phyloP scores from a whole-genome alignment of 2,113 vertebrate species.

The Oenanthe oenanthe region DNA sequence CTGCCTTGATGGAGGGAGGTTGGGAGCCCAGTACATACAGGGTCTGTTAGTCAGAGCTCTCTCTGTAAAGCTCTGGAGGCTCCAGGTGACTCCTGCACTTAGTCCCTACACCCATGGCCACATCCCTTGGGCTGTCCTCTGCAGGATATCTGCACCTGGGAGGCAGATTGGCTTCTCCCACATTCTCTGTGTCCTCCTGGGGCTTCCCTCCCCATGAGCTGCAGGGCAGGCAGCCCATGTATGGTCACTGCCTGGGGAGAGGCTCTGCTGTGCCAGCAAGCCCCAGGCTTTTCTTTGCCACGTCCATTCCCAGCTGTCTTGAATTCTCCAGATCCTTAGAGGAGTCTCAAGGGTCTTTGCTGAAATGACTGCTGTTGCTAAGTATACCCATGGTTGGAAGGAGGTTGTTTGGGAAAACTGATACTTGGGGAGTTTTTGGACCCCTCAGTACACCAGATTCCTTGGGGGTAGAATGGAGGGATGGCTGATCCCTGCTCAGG shows the following conservation, averaged over 20 bases:
- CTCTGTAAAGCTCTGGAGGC: not conserved
- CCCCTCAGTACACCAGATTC: not conserved
- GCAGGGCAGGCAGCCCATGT: slow-evolving; percentile 30
- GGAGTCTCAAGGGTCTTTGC: slow-evolving; percentile 20
- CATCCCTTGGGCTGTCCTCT: not conserved
- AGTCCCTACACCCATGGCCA: not conserved
- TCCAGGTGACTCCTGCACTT: not conserved
- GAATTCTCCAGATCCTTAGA: slow-evolving; percentile 62
- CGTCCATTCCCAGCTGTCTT: slow-evolving; percentile 55
- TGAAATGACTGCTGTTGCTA: slow-evolving; percentile 56
- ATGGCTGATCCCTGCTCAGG: not conserved
- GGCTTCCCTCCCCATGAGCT: not conserved
- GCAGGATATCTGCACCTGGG: not conserved
- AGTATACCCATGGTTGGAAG: slow-evolving; percentile 43
- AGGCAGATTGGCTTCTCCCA: not conserved
- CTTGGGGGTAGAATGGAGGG: not conserved
- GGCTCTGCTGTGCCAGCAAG: not conserved
- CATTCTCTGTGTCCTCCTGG: not conserved
- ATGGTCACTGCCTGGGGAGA: slow-evolving; percentile 22
- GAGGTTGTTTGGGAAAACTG: slow-evolving; percentile 50
- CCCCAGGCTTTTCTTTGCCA: not conserved
- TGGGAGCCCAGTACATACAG: not conserved
- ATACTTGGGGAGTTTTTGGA: slow-evolving; percentile 26
- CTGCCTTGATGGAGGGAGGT: not conserved
- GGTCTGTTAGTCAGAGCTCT: not conserved